A percentile compares a stretch with the other conserved stretches of the same genome.
These are phyloP conservation scores for Trachops cirrhosus DNA, from an alignment of 2,797 vertebrate genomes.

Conservation along the genomic window DNA sequence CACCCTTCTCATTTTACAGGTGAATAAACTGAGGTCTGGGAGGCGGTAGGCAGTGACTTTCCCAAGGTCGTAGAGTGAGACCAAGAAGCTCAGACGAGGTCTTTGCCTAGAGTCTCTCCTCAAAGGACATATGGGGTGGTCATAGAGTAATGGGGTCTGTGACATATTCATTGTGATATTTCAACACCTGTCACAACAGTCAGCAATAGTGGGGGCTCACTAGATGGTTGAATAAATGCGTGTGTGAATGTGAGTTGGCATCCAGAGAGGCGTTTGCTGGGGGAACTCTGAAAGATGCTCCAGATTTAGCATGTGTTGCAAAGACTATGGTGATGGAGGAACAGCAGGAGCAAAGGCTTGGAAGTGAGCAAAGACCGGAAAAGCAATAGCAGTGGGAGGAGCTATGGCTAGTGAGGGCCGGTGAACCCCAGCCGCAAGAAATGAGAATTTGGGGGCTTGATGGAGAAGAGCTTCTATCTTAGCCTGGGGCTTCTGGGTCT, in stretches of 20 bases:
- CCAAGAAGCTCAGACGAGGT: not conserved
- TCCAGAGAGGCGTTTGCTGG: not conserved
- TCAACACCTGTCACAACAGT: not conserved
- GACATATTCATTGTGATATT: not conserved
- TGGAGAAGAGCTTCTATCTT: not conserved
- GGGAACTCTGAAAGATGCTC: not conserved
- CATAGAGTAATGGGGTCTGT: not conserved
- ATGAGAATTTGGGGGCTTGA: no score
- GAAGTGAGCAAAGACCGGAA: not conserved
- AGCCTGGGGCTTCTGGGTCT: not conserved
- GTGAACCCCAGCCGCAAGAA: not conserved
- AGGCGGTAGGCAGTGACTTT: not conserved
- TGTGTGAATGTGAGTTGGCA: not conserved
- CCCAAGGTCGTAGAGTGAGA: not conserved
- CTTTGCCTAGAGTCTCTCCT: not conserved
- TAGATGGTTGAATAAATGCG: not conserved
- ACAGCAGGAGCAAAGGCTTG: not conserved
- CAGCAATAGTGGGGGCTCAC: not conserved
- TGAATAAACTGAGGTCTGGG: not conserved
- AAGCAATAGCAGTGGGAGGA: not conserved
- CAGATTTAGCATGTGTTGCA: not conserved
- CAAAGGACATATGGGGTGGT: not conserved
- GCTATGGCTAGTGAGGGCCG: accelerated
- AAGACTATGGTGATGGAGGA: not conserved
- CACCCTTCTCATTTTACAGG: not conserved